phyloP scores from a whole-genome alignment of 1,140 invertebrate genomes.

The Reticulitermes speratus region DNA sequence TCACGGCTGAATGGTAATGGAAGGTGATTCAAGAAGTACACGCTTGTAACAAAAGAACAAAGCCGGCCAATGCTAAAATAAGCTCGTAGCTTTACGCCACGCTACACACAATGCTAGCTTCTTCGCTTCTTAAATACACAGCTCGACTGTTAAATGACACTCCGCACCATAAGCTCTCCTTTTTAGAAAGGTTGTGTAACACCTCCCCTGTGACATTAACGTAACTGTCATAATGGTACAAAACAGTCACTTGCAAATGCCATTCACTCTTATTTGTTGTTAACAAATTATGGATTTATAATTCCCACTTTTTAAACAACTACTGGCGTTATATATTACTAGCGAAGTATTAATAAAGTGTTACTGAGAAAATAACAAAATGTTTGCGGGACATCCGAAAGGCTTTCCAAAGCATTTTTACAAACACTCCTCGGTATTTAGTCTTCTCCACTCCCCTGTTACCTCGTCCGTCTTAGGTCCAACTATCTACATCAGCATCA shows the following conservation, averaged over 20 bases:
- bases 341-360: too few relatives aligned
- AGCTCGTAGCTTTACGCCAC: not conserved
- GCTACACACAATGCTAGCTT: not conserved
- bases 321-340: too few relatives aligned
- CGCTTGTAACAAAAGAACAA: not conserved
- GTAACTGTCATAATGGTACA: not conserved
- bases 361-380: too few relatives aligned
- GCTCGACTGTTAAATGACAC: conserved; percentile 1
- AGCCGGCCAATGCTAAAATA: not conserved
- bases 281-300: too few relatives aligned
- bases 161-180: not conserved
- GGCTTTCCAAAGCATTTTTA: too few relatives aligned
- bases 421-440: too few relatives aligned
- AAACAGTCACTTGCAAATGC: not conserved
- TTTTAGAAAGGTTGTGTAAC: not conserved
- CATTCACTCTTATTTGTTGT: not conserved
- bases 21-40: not conserved
- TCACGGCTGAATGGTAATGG: not conserved
- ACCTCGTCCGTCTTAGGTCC: too few relatives aligned
- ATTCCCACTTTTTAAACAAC: too few relatives aligned
- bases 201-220: not conserved
- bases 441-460: too few relatives aligned
- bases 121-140: not conserved
- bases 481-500: too few relatives aligned
- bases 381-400: too few relatives aligned